Base-by-base conservation (phyloP, 2,113 vertebrate genomes). In the Esox niger region DNA sequence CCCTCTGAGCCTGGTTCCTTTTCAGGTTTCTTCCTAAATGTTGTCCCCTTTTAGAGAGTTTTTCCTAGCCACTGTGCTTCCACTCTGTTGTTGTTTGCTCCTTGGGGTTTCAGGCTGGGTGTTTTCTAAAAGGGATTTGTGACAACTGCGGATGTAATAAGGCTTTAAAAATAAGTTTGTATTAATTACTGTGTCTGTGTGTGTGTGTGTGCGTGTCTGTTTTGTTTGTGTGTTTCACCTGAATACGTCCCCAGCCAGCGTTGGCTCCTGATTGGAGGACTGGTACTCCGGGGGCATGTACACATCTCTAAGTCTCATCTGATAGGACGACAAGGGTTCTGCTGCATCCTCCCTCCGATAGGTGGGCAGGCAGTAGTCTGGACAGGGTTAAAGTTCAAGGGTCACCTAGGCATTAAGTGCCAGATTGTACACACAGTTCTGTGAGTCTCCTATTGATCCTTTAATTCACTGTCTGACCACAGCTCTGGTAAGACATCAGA, bases 281-380 rank as follows among this genome's bases (percentile, higher is more conserved):
- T 82, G 82, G 32, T 84, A 83, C 84, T 97, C 95, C 4, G 93
- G 94, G 0, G 93, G 85, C 78, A 84, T 82, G 87, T 93, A 92
- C 0, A 92, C 88, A 55, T 93, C 83, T 47, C 68, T 47, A 4
- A 91, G 81, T 17, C 81, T 79, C 83, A 91, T 82, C 70, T 92
- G 90, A 65, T 91, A 87, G 29, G 85, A 77, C 2, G 76, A 84
- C 25, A 87, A 78, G 11, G 66, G 84, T 38, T 91, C 86, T 10
- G 25, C 46, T 61, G 69, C 82, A 47, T 95, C 88, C 23, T 91
- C 84, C 65, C 82, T 88, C 65, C 93, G 90, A 35, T 90, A 95
- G 17, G 20, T 84, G 60, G 79, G 65, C 79, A 98, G 83, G 5
- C 93, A 90, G 26, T 92, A 95, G 82, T 96, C 93, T 96, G 47